A percentile compares a stretch with the other conserved stretches of the same genome.
Evolutionary conservation across 2,888 invertebrate species (phyloP).

Genomic region (Chorisops tibialis): DNA sequence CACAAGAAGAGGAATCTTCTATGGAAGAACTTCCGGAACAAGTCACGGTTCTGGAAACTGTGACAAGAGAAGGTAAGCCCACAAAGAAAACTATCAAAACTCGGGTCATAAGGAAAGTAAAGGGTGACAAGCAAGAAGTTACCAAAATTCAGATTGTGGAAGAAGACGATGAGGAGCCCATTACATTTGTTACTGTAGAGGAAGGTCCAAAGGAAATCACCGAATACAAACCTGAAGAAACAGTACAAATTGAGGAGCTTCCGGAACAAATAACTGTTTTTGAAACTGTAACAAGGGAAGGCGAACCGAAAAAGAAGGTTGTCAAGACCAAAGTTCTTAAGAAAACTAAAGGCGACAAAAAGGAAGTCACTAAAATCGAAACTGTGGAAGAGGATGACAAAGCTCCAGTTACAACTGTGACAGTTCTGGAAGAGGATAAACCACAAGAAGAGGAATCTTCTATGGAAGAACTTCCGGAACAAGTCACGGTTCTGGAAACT

Average conservation of each 20-base stretch:
- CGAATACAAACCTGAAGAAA: slow-evolving; percentile 34
- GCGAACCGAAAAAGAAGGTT: slow-evolving; percentile 40
- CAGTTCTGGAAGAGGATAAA: slow-evolving; percentile 42
- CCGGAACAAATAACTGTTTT: slow-evolving; percentile 39
- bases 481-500: slow-evolving; percentile 36
- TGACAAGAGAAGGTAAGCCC: slow-evolving; percentile 42
- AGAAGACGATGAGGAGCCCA: slow-evolving; percentile 45
- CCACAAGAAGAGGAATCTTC: slow-evolving; percentile 26
- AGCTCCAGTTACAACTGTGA: slow-evolving; percentile 44
- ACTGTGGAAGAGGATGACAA: slow-evolving; percentile 50
- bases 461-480: slow-evolving; percentile 46
- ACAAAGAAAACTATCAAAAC: slow-evolving; percentile 44
- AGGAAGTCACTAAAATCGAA: slow-evolving; percentile 48
- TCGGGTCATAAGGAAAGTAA: slow-evolving; percentile 44
- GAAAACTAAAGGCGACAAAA: slow-evolving; percentile 39
- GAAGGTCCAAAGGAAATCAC: slow-evolving; percentile 36
- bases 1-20: slow-evolving; percentile 33
- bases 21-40: slow-evolving; percentile 39
- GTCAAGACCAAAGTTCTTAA: slow-evolving; percentile 41
- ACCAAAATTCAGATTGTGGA: slow-evolving; percentile 44
- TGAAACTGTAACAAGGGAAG: slow-evolving; percentile 28
- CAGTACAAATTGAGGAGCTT: slow-evolving; percentile 40
- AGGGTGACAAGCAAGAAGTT: slow-evolving; percentile 41
- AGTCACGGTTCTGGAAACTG: slow-evolving; percentile 37
- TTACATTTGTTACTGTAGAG: slow-evolving; percentile 43